Conservation (phyloP, 2,797 vertebrate species). For the Orientallactaga sibirica region DNA sequence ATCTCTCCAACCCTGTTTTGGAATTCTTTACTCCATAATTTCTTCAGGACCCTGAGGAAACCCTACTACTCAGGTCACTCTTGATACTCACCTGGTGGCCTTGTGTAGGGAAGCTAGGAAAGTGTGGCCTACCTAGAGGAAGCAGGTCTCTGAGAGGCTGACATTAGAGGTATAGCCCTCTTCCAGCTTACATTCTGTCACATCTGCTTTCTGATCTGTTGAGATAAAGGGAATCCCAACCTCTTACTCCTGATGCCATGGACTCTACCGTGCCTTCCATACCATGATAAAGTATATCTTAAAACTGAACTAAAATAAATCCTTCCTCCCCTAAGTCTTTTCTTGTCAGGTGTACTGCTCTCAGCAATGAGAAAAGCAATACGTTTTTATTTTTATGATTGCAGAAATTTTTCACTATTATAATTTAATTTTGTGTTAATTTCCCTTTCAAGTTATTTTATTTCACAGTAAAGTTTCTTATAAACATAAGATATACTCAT, state of each 20-base stretch:
- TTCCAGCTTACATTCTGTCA: too few species aligned
- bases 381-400: too few species aligned
- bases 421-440: not conserved
- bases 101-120: not conserved
- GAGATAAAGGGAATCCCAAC: too few species aligned
- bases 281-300: not conserved
- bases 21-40: too few species aligned
- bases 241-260: too few species aligned
- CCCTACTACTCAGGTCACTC: too few species aligned
- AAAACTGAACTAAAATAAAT: too few species aligned
- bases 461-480: not conserved
- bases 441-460: slow-evolving; percentile 23
- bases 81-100: not conserved
- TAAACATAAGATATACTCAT: not conserved
- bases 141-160: not conserved
- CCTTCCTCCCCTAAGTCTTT: too few species aligned
- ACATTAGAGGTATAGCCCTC: not conserved
- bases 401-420: not conserved
- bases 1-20: too few species aligned
- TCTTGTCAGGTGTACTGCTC: too few species aligned
- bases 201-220: fast-evolving
- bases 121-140: not conserved
- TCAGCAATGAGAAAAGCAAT: not conserved
- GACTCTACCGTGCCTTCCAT: not conserved
- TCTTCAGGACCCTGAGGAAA: too few species aligned